These are phyloP conservation scores for Pyrrhia umbra DNA, from an alignment of 2,888 invertebrate species.

Conservation along the genomic window DNA sequence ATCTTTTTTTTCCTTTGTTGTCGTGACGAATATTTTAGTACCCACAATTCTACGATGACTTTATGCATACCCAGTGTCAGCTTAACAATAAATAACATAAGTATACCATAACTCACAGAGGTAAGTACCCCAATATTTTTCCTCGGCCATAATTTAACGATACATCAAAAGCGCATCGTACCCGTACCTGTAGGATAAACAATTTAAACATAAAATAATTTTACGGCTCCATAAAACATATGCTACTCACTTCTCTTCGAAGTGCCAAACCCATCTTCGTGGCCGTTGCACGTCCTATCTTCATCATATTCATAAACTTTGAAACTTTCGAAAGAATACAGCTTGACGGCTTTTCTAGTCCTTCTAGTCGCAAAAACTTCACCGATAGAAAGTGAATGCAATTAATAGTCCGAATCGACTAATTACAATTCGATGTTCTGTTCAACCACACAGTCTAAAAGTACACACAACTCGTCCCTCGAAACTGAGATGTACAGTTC, in stretches of 20 bases:
- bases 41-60: conserved; percentile 3
- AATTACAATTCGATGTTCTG: conserved; percentile 53
- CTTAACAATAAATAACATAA: conserved; percentile 36
- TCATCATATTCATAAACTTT: conserved; percentile 89
- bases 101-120: conserved; percentile 24
- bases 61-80: neutral
- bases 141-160: conserved; percentile 34
- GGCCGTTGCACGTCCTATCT: conserved; percentile 82
- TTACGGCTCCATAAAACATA: conserved; percentile 63
- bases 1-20: conserved; percentile 1
- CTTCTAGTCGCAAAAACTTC: conserved; percentile 61
- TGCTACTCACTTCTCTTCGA: conserved; percentile 84
- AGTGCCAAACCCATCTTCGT: conserved; percentile 84
- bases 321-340: conserved; percentile 90
- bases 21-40: neutral
- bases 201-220: conserved; percentile 65
- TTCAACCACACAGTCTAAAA: conserved; percentile 52
- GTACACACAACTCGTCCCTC: conserved; percentile 51
- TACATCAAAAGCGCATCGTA: conserved; percentile 56
- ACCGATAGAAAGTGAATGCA: conserved; percentile 21
- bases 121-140: conserved; percentile 32
- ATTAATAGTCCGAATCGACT: conserved; percentile 34
- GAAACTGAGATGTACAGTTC: conserved; percentile 47
- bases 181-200: conserved; percentile 58
- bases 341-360: conserved; percentile 82